Conservation (phyloP, 2,888 invertebrate genomes). For the Plagodis pulveraria region DNA sequence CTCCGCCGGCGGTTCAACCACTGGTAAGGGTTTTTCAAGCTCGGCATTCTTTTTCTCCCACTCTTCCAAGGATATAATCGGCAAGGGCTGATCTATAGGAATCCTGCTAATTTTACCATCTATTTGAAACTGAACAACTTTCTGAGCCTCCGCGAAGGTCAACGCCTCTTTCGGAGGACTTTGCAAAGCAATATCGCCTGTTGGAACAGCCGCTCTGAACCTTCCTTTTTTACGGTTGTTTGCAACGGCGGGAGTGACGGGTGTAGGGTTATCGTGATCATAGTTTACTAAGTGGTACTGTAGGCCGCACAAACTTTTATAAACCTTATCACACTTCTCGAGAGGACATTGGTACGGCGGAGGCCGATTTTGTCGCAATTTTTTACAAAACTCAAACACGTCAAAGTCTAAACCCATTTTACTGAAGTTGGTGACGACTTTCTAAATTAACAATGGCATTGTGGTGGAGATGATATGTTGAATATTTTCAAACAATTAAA, state of each 20-base stretch:
- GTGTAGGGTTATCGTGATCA: conserved; percentile 92
- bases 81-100: conserved; percentile 87
- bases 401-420: conserved; percentile 94
- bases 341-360: conserved; percentile 95
- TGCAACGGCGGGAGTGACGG: conserved; percentile 86
- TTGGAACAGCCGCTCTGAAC: conserved; percentile 84
- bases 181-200: conserved; percentile 81
- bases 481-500: neutral
- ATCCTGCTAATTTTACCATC: conserved; percentile 90
- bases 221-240: conserved; percentile 87
- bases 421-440: conserved; percentile 26
- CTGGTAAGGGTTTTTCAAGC: conserved; percentile 72
- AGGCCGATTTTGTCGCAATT: conserved; percentile 90
- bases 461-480: neutral
- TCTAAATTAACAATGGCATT: conserved; percentile 14
- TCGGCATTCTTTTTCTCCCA: conserved; percentile 81
- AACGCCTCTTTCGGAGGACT: conserved; percentile 88
- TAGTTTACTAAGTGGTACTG: conserved; percentile 94
- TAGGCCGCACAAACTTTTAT: conserved; percentile 94
- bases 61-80: conserved; percentile 89
- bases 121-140: conserved; percentile 94
- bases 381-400: conserved; percentile 93
- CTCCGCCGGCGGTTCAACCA: conserved; percentile 71
- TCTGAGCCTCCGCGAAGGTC: conserved; percentile 93
- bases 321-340: conserved; percentile 93